These are phyloP conservation scores for Thryonomys swinderianus DNA, from an alignment of 2,113 vertebrate genomes.

Conservation along the genomic window DNA sequence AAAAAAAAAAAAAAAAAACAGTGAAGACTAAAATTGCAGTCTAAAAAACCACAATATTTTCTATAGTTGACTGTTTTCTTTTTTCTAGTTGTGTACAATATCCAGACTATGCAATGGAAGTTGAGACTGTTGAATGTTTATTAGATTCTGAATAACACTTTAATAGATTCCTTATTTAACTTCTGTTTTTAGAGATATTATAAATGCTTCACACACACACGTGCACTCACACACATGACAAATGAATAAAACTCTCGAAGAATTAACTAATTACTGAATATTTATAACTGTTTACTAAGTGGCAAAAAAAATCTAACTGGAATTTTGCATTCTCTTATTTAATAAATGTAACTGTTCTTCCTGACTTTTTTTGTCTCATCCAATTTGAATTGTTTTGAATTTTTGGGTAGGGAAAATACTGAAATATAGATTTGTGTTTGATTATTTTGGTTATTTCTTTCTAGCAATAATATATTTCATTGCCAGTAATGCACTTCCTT, in stretches of 20 bases:
- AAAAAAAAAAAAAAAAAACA: too few relatives aligned
- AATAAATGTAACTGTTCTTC: background rate
- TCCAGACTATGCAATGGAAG: background rate
- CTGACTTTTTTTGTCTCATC: background rate
- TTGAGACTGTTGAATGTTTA: fast-evolving
- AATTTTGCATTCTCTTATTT: background rate
- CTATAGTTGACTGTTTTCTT: background rate
- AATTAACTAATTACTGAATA: background rate
- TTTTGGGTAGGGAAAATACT: background rate
- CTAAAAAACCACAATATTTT: background rate
- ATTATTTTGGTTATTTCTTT: background rate
- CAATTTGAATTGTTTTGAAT: background rate
- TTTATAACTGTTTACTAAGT: background rate
- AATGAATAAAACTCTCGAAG: background rate
- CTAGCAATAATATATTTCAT: background rate
- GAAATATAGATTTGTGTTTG: background rate
- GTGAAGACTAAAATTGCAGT: too few relatives aligned
- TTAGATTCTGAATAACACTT: background rate
- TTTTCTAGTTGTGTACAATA: background rate
- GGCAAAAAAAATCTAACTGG: background rate
- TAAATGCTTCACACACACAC: background rate
- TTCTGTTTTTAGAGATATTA: background rate
- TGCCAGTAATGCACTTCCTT: background rate
- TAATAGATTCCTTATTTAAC: background rate
- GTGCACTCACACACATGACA: background rate